Evolutionary conservation across 2,888 invertebrate species (phyloP).

Genomic region (Podabrus alpinus): DNA sequence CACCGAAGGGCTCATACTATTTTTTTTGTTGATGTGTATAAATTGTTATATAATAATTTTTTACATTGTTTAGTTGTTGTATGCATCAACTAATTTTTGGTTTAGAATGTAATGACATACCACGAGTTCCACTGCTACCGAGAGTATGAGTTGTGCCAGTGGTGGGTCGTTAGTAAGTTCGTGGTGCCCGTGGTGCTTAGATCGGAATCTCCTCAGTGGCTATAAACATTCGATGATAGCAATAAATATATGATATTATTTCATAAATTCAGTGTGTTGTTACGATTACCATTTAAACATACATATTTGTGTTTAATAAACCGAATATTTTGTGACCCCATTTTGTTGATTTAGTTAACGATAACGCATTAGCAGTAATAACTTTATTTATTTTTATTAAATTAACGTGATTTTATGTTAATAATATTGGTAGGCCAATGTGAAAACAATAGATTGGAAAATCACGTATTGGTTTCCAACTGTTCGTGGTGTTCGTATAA

Average conservation of each 20-base stretch:
- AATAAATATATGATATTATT: neutral
- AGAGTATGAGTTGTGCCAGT: neutral
- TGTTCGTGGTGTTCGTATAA: neutral
- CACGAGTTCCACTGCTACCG: neutral
- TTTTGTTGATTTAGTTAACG: neutral
- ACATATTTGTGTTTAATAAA: neutral
- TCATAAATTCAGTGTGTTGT: neutral
- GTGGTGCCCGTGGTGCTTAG: slow-evolving; percentile 12
- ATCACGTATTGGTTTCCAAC: neutral
- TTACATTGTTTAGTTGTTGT: neutral
- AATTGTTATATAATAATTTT: neutral
- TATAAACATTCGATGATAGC: neutral
- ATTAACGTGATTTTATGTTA: neutral
- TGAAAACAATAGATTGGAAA: neutral
- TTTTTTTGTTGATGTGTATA: neutral
- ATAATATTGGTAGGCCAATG: neutral
- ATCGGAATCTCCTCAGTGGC: neutral
- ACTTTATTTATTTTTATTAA: slow-evolving; percentile 12
- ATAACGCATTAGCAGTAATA: neutral
- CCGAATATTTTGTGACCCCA: neutral
- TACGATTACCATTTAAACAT: neutral
- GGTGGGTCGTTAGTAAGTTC: slow-evolving; percentile 22
- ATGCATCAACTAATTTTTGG: neutral
- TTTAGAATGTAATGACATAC: neutral
- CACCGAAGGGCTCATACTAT: neutral